phyloP scores from a whole-genome alignment of 2,113 vertebrate genomes.

The Melanerpes aurifrons region DNA sequence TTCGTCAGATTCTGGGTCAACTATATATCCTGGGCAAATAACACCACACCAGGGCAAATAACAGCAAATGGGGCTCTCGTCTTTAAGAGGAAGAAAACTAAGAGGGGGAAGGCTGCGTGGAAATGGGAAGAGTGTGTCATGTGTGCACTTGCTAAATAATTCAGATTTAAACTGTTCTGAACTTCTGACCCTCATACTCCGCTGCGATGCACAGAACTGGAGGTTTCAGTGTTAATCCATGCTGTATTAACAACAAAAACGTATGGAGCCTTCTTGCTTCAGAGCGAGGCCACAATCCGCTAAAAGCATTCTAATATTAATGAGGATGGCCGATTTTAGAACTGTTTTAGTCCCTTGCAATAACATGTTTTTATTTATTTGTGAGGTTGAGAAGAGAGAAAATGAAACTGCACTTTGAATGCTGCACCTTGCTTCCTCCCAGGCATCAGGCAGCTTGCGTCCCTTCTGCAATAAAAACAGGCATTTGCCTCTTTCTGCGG shows the following conservation, averaged over 20 bases:
- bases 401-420: not conserved
- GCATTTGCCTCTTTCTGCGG: not conserved
- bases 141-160: constrained; percentile 56
- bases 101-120: not conserved
- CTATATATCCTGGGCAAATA: constrained; percentile 45
- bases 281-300: not conserved
- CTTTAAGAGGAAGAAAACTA: not conserved
- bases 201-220: not conserved
- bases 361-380: not conserved
- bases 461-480: not conserved
- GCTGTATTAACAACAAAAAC: not conserved
- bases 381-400: not conserved
- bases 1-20: constrained; percentile 34
- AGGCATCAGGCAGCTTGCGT: not conserved
- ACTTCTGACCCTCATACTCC: constrained; percentile 55
- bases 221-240: not conserved
- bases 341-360: not conserved
- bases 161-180: constrained; percentile 52
- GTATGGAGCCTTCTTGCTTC: not conserved
- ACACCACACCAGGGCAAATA: constrained; percentile 32
- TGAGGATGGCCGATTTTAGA: not conserved
- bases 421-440: not conserved
- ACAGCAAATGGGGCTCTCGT: not conserved
- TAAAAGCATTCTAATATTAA: constrained; percentile 38
- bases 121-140: not conserved